phyloP scores from a whole-genome alignment of 2,797 vertebrate genomes.

The Xerus rutilus region DNA sequence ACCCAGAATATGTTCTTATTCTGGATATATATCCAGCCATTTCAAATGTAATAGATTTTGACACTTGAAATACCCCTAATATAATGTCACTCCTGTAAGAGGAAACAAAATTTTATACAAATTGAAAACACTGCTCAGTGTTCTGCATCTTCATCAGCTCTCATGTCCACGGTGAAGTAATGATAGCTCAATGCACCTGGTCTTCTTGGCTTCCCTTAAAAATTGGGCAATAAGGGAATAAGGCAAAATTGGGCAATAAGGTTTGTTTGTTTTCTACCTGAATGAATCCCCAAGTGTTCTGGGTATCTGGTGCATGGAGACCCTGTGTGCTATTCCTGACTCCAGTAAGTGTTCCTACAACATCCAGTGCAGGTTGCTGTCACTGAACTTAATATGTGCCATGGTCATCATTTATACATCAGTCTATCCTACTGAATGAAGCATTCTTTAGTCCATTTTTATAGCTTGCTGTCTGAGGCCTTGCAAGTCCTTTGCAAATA shows the following conservation, averaged over 20 bases:
- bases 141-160: neutral
- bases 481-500: slow-evolving; percentile 13
- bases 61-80: neutral
- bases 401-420: neutral
- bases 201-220: neutral
- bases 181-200: rapidly evolving
- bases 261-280: neutral
- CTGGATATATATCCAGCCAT: neutral
- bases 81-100: neutral
- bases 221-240: neutral
- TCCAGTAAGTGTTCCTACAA: neutral
- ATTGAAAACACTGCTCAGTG: neutral
- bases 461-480: neutral
- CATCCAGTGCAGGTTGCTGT: neutral
- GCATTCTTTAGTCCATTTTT: neutral
- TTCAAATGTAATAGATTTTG: slow-evolving; percentile 29
- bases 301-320: neutral
- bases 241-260: neutral
- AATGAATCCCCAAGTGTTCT: neutral
- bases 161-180: neutral
- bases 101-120: slow-evolving; percentile 4
- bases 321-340: neutral
- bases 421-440: neutral
- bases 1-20: neutral
- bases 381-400: neutral